Evolutionary conservation across 2,797 vertebrate species (phyloP), one percentile per base, ranked within the genome.

Genomic region (Peromyscus eremicus): DNA sequence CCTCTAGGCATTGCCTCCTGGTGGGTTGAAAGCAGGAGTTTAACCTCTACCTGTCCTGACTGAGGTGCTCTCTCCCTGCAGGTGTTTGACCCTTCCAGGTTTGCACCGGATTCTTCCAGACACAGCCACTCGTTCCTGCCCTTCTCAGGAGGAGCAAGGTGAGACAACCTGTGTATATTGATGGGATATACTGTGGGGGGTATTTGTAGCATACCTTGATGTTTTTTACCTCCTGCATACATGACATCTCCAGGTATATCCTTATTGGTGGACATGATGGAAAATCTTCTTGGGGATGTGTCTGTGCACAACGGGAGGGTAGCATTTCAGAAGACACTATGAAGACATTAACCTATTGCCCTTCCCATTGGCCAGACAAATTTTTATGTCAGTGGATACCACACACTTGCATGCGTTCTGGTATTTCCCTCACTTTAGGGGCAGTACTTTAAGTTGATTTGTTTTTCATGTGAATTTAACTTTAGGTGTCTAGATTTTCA

Each of bases 81-180:
- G 99, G 98, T 98, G 23, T 99, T 99, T 97, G 98, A 99, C 92
- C 99, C 99, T 13, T 97, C 98, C 85, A 97, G 98, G 49, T 99
- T 99, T 98, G 98, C 99, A n/a, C 98, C 98, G 98, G 94, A 98
- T 99, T 75, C 77, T 89, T 9, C 94, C 49, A 94, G 97, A 95
- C 98, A 99, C 0, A 98, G 99, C 43, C 98, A 99, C 79, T 98
- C 99, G 0, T 99, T 99, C 93, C 98, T 99, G 86, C 99, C 99
- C 25, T 99, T 99, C 98, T 98, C 99, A 77, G 99, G 99, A 62
- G 99, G 99, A 60, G 97, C 99, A 29, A 99, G 99, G 99, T 99
- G 97, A 97, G 92, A 19, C 1, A 0, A 23, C 4, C 19, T 68
- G 21, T 64, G 9, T 34, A 11, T 21, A n/a, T 1, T 27, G 34